Percentiles rank a stretch among this genome's conserved stretches.
These are phyloP conservation scores for Orthonychiurus folsomi DNA, from an alignment of 2,888 invertebrate genomes.

Conservation along the genomic window DNA sequence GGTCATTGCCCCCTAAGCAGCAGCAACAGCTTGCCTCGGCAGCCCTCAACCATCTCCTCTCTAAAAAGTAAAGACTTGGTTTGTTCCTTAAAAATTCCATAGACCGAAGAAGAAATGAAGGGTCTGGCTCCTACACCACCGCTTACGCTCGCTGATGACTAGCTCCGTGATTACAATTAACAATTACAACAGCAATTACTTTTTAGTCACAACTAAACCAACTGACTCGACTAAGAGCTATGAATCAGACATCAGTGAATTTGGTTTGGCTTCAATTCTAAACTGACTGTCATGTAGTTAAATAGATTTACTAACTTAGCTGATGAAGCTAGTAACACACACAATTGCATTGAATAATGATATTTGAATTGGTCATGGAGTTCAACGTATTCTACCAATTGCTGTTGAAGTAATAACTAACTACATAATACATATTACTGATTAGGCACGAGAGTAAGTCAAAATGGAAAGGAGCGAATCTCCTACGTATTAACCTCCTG, in stretches of 20 bases:
- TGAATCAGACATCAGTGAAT: not conserved
- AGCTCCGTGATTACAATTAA: not conserved
- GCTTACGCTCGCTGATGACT: no score
- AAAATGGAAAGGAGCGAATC: no score
- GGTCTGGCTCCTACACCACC: not conserved
- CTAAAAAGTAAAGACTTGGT: slow-evolving; percentile 29
- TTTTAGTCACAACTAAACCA: not conserved
- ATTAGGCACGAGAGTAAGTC: no score
- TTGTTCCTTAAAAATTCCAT: slow-evolving; percentile 15
- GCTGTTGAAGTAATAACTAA: no score
- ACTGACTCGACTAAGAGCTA: not conserved
- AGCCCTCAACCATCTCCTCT: slow-evolving; percentile 40
- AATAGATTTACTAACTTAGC: no score
- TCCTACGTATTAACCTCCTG: no score
- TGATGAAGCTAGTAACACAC: no score
- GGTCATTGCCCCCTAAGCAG: slow-evolving; percentile 39
- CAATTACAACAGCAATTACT: not conserved
- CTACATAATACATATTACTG: no score
- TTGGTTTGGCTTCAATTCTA: not conserved
- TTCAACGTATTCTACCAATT: no score
- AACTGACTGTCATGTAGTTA: not conserved
- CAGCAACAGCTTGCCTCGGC: slow-evolving; percentile 40
- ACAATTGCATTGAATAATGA: no score
- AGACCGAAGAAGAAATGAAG: slow-evolving; percentile 28
- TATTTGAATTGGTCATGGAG: no score